phyloP scores from a whole-genome alignment of 1,140 invertebrate species.

The Plodia interpunctella region DNA sequence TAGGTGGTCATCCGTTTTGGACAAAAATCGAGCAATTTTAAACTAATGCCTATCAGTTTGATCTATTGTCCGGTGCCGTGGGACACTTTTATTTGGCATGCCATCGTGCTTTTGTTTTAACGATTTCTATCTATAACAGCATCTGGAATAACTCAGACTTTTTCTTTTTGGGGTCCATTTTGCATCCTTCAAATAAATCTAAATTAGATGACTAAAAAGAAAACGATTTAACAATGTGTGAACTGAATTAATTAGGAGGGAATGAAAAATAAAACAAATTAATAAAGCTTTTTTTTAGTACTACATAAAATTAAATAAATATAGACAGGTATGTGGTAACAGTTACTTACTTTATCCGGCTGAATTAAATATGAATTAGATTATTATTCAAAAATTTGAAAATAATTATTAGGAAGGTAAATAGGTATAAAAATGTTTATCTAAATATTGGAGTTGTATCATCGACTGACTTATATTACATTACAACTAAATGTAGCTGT shows the following conservation, averaged over 20 bases:
- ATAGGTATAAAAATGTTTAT: too few relatives aligned
- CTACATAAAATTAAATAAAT: too few relatives aligned
- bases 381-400: too few relatives aligned
- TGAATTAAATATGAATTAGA: too few relatives aligned
- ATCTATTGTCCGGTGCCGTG: slow-evolving; percentile 5
- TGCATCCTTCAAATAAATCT: slow-evolving; percentile 4
- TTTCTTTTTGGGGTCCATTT: slow-evolving; percentile 7
- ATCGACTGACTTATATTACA: too few relatives aligned
- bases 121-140: slow-evolving; percentile 19
- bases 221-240: slow-evolving; percentile 1
- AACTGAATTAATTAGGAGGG: background rate
- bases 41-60: slow-evolving; percentile 5
- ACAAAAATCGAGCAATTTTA: slow-evolving; percentile 7
- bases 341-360: too few relatives aligned
- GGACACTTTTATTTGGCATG: slow-evolving; percentile 13
- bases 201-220: slow-evolving; percentile 4
- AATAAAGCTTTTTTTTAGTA: too few relatives aligned
- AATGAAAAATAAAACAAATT: background rate
- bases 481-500: too few relatives aligned
- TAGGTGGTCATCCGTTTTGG: slow-evolving; percentile 1
- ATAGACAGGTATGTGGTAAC: too few relatives aligned
- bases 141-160: slow-evolving; percentile 19
- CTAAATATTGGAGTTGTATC: too few relatives aligned
- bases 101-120: slow-evolving; percentile 19
- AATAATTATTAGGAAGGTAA: too few relatives aligned